A percentile compares a stretch with the other conserved stretches of the same genome.
phyloP scores from a whole-genome alignment of 1,140 invertebrate genomes.

The Glomeris maerens region DNA sequence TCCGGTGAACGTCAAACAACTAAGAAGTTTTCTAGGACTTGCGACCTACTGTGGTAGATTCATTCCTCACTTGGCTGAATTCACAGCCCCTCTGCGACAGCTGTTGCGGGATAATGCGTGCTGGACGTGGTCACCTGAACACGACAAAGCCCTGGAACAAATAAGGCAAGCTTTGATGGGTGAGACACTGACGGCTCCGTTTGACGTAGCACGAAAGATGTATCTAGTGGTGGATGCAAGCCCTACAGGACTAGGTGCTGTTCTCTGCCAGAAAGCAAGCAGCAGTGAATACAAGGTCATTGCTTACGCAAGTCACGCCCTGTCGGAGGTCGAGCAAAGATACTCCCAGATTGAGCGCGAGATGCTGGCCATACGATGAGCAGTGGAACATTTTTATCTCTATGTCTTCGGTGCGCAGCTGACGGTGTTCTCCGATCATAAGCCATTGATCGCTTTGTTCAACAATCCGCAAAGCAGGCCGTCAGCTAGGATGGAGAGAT shows the following conservation, averaged over 20 bases:
- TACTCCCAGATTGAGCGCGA: conserved; percentile 34
- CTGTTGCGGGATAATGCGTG: conserved; percentile 28
- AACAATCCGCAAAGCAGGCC: too few species aligned
- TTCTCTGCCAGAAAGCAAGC: conserved; percentile 18
- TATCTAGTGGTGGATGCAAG: conserved; percentile 32
- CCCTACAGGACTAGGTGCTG: conserved; percentile 29
- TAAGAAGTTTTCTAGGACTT: conserved; percentile 26
- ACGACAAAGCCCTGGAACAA: conserved; percentile 25
- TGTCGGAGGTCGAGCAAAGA: conserved; percentile 25
- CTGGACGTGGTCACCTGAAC: conserved; percentile 25
- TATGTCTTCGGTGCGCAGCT: too few species aligned
- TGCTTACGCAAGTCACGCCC: conserved; percentile 27
- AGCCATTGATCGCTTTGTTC: too few species aligned
- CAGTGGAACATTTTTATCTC: too few species aligned
- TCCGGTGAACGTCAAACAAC: conserved; percentile 15
- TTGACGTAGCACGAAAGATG: conserved; percentile 19
- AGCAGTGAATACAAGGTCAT: conserved; percentile 19
- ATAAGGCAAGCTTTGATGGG: conserved; percentile 21
- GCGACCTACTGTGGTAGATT: conserved; percentile 26
- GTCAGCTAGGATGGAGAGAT: too few species aligned
- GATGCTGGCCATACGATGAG: conserved; percentile 23
- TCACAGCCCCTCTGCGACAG: conserved; percentile 25
- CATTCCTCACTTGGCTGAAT: conserved; percentile 22
- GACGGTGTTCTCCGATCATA: too few species aligned
- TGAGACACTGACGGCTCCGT: conserved; percentile 15